Evolutionary conservation across 2,113 vertebrate species (phyloP), one percentile per base, ranked within the genome.

Genomic region (Smithornis capensis): DNA sequence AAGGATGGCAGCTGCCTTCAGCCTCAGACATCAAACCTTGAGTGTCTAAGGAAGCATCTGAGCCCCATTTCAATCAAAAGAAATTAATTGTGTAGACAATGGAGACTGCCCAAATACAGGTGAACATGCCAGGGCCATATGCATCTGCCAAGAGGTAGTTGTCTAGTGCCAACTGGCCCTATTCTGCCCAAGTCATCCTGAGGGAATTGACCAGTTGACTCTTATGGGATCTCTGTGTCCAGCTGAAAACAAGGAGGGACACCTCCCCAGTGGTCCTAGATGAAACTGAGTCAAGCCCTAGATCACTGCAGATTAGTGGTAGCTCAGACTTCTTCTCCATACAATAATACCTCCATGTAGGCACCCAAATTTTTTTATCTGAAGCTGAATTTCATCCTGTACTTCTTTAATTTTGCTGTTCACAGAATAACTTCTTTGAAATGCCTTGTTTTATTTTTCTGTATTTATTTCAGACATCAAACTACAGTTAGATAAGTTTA

Each of bases 91-190:
- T 10, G 38, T 9, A 79, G 77, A 15, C 42, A 74, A 4, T 0
- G 1, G 62, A 79, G 28, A 29, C 37, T 59, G 75, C 68, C 5
- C 28, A 77, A 73, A 69, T 35, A 60, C 24, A 82, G 23, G 28
- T 83, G 25, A 53, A 25, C 1, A 2, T 0, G 0, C 42, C 21
- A 74, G 14, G 35, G 42, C 14, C 50, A 19, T 4, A 3, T 25
- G 14, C 7, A 70, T 9, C 19, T 80, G 50, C 10, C 75, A 45
- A 1, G 13, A 12, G 1, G 3, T n/a, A 47, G 29, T 27, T 29
- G 24, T 9, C 13, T 9, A 6, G 27, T 57, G 78, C 9, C 63
- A 89, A 2, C 17, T 17, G 42, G 59, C 29, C 15, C 27, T 52
- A 9, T 37, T 23, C 19, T 14, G 29, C 15, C 71, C 68, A 49